Evolutionary conservation across 2,888 invertebrate genomes (phyloP).

Genomic region (Trissoscelio sp.): DNA sequence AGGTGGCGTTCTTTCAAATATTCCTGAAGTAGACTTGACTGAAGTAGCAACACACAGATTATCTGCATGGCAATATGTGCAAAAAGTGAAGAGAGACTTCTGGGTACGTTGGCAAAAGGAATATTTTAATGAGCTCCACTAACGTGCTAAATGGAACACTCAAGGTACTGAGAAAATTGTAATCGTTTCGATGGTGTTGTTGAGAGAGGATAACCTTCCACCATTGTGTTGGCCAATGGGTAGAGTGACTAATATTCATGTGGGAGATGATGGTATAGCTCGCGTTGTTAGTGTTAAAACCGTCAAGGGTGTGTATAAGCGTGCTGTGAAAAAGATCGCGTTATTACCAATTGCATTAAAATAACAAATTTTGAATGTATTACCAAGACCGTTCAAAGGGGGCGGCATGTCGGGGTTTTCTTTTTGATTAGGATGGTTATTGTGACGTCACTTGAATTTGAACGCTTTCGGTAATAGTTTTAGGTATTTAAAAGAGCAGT

Average conservation of each 20-base stretch:
- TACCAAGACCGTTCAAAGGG: constrained; percentile 10
- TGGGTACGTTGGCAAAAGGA: constrained; percentile 33
- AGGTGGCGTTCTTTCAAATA: constrained; percentile 14
- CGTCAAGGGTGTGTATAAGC: constrained; percentile 8
- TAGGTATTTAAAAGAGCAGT: no score
- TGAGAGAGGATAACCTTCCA: constrained; percentile 13
- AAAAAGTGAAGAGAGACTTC: constrained; percentile 29
- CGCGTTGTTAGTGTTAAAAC: constrained; percentile 16
- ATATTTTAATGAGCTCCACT: constrained; percentile 21
- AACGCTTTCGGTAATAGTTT: no score
- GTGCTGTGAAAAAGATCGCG: constrained; percentile 21
- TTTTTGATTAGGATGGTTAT: no score
- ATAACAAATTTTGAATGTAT: neutral
- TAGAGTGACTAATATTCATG: neutral
- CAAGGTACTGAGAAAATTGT: constrained; percentile 5
- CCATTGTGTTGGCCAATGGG: constrained; percentile 18
- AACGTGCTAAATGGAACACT: neutral
- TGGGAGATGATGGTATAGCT: constrained; percentile 14
- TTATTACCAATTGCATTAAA: no score
- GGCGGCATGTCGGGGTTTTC: constrained; percentile 22
- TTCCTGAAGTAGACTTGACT: constrained; percentile 19
- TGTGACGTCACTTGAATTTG: no score
- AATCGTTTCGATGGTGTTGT: constrained; percentile 16
- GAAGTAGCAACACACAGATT: neutral
- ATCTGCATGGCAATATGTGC: constrained; percentile 7